A percentile compares a stretch with the other conserved stretches of the same genome.
Conservation (phyloP, 1,140 invertebrate species). For the Sycophila sp. region DNA sequence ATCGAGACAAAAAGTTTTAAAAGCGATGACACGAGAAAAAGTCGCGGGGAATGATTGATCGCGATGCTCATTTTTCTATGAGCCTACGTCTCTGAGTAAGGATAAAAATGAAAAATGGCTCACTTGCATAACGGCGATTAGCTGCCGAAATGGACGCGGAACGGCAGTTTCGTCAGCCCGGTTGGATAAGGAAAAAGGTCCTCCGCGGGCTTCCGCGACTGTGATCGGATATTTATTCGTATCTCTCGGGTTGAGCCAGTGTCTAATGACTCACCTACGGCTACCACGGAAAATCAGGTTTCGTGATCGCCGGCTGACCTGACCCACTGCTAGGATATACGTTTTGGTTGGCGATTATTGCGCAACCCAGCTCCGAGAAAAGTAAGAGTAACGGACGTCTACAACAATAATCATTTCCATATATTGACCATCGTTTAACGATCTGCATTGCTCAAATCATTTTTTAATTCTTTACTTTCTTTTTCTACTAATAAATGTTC, state of each 20-base stretch:
- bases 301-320: background rate
- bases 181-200: background rate
- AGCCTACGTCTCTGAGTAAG: no score
- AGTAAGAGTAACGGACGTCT: no score
- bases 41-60: background rate
- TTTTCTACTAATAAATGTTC: no score
- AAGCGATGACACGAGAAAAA: conserved; percentile 19
- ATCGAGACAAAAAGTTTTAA: no score
- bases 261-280: conserved; percentile 17
- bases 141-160: background rate
- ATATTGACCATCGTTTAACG: no score
- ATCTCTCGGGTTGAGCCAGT: background rate
- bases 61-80: background rate
- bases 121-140: conserved; percentile 5
- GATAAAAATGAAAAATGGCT: conserved; percentile 11
- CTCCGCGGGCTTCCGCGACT: background rate
- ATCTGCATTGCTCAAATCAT: no score
- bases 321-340: no score
- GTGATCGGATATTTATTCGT: conserved; percentile 7
- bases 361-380: no score
- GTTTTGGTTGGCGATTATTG: no score
- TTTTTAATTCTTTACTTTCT: no score
- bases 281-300: conserved; percentile 21
- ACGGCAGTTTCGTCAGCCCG: background rate
- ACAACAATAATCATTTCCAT: no score